Percentiles rank a stretch among this genome's conserved stretches.
Conservation (phyloP, 2,797 vertebrate species). For the Macroramphosus scolopax region DNA sequence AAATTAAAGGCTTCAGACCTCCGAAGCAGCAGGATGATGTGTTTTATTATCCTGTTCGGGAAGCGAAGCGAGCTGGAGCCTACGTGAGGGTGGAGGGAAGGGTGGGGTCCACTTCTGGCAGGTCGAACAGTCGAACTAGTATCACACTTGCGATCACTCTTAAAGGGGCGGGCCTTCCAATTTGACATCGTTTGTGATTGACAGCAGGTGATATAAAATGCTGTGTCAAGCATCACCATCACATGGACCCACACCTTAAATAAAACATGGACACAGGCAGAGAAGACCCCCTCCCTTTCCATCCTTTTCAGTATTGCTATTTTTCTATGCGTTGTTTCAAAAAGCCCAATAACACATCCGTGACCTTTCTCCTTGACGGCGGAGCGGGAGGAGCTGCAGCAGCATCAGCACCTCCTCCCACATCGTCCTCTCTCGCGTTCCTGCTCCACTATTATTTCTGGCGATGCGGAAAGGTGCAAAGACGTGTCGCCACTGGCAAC, state of each 20-base stretch:
- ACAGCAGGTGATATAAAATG: too few relatives aligned
- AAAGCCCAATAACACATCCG: neutral
- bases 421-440: neutral
- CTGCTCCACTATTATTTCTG: conserved; percentile 24
- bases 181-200: too few relatives aligned
- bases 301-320: too few relatives aligned
- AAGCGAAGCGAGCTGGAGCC: neutral
- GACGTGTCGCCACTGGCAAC: conserved; percentile 23
- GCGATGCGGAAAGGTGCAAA: conserved; percentile 16
- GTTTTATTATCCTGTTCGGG: neutral
- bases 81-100: neutral
- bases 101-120: neutral
- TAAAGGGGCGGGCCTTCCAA: neutral
- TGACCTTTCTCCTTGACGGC: too few relatives aligned
- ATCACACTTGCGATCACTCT: neutral
- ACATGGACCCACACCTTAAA: too few relatives aligned
- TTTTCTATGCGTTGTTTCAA: too few relatives aligned
- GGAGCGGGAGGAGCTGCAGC: conserved; percentile 12
- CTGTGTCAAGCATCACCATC: too few relatives aligned
- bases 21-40: neutral
- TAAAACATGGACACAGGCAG: too few relatives aligned
- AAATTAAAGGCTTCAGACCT: conserved; percentile 1
- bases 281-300: too few relatives aligned
- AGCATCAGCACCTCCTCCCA: conserved; percentile 28
- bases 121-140: neutral